Conservation (phyloP, 23 tunicate genomes). For the Phallusia fumigata region DNA sequence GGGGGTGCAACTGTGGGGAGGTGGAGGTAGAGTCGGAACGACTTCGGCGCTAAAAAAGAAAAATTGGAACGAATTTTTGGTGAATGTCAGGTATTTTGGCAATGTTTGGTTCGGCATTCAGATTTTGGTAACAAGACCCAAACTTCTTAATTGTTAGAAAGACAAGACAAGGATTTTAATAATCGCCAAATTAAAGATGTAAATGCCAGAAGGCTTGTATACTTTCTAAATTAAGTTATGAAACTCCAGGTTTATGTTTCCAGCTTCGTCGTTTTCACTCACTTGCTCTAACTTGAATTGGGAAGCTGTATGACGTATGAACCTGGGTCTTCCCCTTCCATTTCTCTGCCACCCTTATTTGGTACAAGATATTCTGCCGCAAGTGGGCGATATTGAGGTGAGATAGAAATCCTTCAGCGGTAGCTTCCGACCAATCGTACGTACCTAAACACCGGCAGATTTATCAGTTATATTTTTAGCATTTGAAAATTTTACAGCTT, state of each 20-base stretch:
- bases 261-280: constrained; percentile 1
- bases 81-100: background rate
- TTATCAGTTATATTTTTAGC: too few species aligned
- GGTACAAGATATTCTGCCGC: constrained; percentile 42
- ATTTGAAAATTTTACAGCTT: too few species aligned
- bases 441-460: constrained; percentile 47
- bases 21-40: constrained; percentile 23
- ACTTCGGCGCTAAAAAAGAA: background rate
- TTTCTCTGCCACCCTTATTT: constrained; percentile 65
- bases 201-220: too few species aligned
- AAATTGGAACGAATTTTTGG: background rate
- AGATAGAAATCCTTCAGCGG: constrained; percentile 23
- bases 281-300: constrained; percentile 76
- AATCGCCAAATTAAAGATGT: too few species aligned
- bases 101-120: too few species aligned
- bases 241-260: too few species aligned
- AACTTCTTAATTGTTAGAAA: too few species aligned
- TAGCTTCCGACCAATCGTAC: constrained; percentile 28
- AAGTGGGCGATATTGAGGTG: constrained; percentile 47
- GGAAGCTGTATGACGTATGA: constrained; percentile 61
- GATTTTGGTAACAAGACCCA: too few species aligned
- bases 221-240: too few species aligned
- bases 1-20: constrained; percentile 13
- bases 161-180: too few species aligned
- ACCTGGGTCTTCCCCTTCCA: constrained; percentile 41